Conservation (phyloP, 2,113 vertebrate genomes). For the Gavia stellata region DNA sequence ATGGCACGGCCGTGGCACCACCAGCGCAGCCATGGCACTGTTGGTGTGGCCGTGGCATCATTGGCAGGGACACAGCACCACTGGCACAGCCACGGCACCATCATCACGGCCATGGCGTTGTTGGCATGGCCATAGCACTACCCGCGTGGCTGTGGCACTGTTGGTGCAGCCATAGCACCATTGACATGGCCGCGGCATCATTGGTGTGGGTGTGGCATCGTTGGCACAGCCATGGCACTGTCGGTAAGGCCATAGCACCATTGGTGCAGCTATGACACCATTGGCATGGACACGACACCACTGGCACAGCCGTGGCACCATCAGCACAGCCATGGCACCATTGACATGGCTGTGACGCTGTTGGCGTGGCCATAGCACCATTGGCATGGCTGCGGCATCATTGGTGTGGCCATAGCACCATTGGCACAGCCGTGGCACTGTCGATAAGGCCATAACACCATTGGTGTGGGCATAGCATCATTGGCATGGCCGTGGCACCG, state of each 20-base stretch:
- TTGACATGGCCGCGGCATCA: rapidly evolving
- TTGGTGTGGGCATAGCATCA: rapidly evolving
- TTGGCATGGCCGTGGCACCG: rapidly evolving
- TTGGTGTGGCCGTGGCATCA: no score
- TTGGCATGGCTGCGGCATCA: rapidly evolving
- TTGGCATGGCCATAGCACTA: rapidly evolving
- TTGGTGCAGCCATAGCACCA: rapidly evolving
- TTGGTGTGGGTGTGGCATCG: rapidly evolving
- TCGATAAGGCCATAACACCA: rapidly evolving
- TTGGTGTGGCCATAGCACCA: rapidly evolving
- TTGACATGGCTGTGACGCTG: rapidly evolving
- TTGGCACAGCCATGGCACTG: rapidly evolving
- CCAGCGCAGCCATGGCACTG: no score
- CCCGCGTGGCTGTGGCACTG: no score
- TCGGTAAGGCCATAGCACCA: rapidly evolving
- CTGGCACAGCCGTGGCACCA: not conserved
- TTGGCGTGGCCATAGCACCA: rapidly evolving
- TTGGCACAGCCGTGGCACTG: rapidly evolving
- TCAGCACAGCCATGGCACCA: rapidly evolving
- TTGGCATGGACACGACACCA: no score
- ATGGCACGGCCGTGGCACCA: no score
- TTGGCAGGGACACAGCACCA: rapidly evolving
- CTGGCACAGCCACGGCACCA: rapidly evolving
- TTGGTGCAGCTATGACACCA: rapidly evolving
- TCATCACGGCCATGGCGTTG: rapidly evolving